phyloP scores from a whole-genome alignment of 2,888 invertebrate genomes.

The Meganola albula region DNA sequence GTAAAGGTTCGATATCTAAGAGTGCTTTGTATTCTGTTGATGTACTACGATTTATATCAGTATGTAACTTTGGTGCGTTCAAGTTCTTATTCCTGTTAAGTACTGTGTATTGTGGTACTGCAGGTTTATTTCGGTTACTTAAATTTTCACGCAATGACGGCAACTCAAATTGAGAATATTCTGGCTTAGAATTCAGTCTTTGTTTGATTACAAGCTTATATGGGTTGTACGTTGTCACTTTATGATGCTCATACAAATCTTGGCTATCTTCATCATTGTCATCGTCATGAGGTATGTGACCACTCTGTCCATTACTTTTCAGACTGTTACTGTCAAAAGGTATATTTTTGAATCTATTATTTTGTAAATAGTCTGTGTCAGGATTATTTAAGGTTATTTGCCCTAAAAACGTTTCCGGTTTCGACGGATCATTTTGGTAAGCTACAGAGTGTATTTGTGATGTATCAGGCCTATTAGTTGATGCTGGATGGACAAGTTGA shows the following conservation, averaged over 20 bases:
- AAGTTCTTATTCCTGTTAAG: constrained; percentile 34
- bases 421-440: constrained; percentile 78
- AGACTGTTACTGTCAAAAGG: constrained; percentile 72
- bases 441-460: constrained; percentile 76
- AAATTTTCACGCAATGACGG: constrained; percentile 35
- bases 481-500: constrained; percentile 65
- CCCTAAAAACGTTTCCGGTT: constrained; percentile 80
- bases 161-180: constrained; percentile 43
- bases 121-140: constrained; percentile 25
- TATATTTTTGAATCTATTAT: constrained; percentile 64
- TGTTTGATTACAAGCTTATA: constrained; percentile 55
- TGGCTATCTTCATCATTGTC: constrained; percentile 61
- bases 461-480: constrained; percentile 76
- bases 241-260: constrained; percentile 63
- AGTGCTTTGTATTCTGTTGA: constrained; percentile 71
- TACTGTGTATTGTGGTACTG: constrained; percentile 35
- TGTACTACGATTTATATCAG: constrained; percentile 41
- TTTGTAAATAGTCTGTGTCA: constrained; percentile 69
- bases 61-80: constrained; percentile 37
- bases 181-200: constrained; percentile 58
- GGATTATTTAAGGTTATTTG: constrained; percentile 80
- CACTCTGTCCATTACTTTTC: constrained; percentile 63
- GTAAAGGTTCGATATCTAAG: constrained; percentile 75
- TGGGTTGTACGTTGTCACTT: constrained; percentile 70
- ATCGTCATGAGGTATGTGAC: constrained; percentile 60